phyloP scores from a whole-genome alignment of 2,113 vertebrate species.

The Hippocampus guttulatus region DNA sequence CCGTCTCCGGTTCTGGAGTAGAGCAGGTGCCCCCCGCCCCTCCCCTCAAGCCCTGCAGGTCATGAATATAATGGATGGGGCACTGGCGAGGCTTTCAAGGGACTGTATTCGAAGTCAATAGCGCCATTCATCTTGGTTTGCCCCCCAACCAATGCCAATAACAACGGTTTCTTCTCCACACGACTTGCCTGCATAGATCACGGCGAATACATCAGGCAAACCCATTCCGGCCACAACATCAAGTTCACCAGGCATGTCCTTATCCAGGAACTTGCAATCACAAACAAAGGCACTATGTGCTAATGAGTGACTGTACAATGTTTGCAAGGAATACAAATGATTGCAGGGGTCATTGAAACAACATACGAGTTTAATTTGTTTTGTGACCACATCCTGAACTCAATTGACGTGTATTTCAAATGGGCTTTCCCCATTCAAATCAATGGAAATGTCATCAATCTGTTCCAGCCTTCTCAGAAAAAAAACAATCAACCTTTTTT shows the following conservation, averaged over 20 bases:
- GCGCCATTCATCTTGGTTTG: conserved; percentile 58
- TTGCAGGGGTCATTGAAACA: too few relatives aligned
- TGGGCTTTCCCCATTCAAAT: too few relatives aligned
- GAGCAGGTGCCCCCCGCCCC: conserved; percentile 55
- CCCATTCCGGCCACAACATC: background rate
- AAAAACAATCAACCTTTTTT: too few relatives aligned
- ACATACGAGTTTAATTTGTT: too few relatives aligned
- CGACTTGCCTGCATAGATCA: background rate
- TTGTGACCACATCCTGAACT: too few relatives aligned
- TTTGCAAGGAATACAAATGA: too few relatives aligned
- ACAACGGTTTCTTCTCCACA: conserved; percentile 31
- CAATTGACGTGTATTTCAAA: too few relatives aligned
- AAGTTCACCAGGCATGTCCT: background rate
- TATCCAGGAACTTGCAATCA: too few relatives aligned
- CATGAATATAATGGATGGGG: conserved; percentile 60
- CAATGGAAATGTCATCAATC: too few relatives aligned
- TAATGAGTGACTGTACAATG: too few relatives aligned
- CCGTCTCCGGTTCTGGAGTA: conserved; percentile 49
- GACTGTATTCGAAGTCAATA: conserved; percentile 60
- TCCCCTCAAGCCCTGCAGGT: conserved; percentile 37
- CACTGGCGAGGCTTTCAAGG: conserved; percentile 45
- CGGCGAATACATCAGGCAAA: conserved; percentile 5
- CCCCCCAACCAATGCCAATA: conserved; percentile 36
- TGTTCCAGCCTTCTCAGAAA: too few relatives aligned
- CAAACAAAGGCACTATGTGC: too few relatives aligned